A percentile compares a stretch with the other conserved stretches of the same genome.
Evolutionary conservation across 2,888 invertebrate species (phyloP).

Genomic region (Rugalucina vietnamica): DNA sequence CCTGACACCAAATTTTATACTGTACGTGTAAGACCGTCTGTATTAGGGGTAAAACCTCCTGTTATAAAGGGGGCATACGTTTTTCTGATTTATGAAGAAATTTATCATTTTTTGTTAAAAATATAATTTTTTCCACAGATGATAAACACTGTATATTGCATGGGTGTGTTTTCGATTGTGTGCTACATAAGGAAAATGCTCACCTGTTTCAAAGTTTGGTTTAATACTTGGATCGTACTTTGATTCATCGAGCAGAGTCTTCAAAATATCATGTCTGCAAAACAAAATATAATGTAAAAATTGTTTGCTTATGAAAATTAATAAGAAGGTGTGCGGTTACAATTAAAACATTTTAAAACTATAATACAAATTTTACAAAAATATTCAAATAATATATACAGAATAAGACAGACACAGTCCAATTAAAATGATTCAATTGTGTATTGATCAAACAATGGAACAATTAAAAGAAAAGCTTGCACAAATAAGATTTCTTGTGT

Average conservation of each 20-base stretch:
- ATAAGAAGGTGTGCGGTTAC: background rate
- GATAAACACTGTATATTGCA: no score
- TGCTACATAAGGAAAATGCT: no score
- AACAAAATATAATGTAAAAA: background rate
- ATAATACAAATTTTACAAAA: background rate
- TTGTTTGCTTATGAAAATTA: background rate
- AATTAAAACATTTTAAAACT: background rate
- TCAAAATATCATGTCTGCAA: background rate
- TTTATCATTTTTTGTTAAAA: no score
- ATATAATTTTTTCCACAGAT: no score
- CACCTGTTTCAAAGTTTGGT: conserved; percentile 5
- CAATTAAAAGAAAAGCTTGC: no score
- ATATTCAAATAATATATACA: background rate
- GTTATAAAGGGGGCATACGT: no score
- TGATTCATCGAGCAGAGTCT: background rate
- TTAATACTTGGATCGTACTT: background rate
- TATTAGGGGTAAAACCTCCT: no score
- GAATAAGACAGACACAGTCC: background rate
- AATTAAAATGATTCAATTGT: background rate
- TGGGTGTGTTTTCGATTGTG: background rate
- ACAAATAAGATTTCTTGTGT: no score
- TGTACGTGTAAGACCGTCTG: no score
- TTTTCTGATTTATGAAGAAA: no score
- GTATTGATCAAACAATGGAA: background rate
- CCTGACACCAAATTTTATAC: no score